Evolutionary conservation across 2,797 vertebrate genomes (phyloP), one percentile per base, ranked within the genome.

Genomic region (Notolepis coatsorum): DNA sequence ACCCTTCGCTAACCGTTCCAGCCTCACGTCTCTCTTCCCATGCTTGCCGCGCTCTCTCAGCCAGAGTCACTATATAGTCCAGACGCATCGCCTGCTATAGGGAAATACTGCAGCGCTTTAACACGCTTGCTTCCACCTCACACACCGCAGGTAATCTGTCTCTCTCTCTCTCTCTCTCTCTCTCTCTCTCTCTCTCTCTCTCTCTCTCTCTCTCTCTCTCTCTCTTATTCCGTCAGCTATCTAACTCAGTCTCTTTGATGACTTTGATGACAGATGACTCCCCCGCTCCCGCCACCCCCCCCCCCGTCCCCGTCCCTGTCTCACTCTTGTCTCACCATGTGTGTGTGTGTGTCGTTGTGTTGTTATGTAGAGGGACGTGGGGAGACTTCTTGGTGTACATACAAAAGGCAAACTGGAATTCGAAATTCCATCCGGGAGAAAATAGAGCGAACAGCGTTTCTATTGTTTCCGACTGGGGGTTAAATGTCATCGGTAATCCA

Each of bases 141-240:
- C 71, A 80, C 85, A 50, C 74, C 80, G 70, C 90, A 93, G 93
- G 91, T 95, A 94, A 95, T 94, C 82, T 62, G 78, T 89, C 87
- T 88, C 75, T 85, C 80, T 78, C 42, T 79, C 78, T 85, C 74
- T 71, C 65, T 61, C 65, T 17, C 53, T 23, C 38, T 18, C 9
- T 53, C 57, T 60, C 49, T 69, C 65, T 62, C 24, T 24, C 30
- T 45, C 25, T 35, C n/a, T 10, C 31, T 42, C 55, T 48, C 50
- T 47, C 55, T 20, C 20, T n/a, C 31, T 51, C 12, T 35, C 38
- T 20, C 15, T 30, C 27, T 72, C 56, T 38, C 67, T 78, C 55
- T 61, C 76, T 80, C 75, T 71, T 71, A 37, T 71, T 74, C 55
- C 77, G 68, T 81, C 80, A 80, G 68, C 81, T 51, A 80, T 85